A percentile compares a stretch with the other conserved stretches of the same genome.
Conservation (phyloP, 2,797 vertebrate species). For the Neosilurus mollespiculum region DNA sequence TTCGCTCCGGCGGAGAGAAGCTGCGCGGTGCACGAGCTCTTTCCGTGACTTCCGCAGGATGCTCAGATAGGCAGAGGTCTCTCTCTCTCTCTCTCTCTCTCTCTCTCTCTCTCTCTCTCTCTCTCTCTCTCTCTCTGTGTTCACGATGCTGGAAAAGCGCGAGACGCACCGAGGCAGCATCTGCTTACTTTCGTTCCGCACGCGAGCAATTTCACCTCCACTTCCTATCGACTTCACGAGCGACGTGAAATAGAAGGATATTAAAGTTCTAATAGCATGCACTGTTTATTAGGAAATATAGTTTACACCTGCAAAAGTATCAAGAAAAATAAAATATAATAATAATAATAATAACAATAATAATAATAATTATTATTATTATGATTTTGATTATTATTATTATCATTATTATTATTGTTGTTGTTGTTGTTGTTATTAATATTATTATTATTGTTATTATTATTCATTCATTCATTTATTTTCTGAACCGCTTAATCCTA, state of each 20-base stretch:
- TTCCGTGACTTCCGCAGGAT: conserved; percentile 53
- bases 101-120: conserved; percentile 17
- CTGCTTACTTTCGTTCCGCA: conserved; percentile 31
- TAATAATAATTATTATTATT: too few species aligned
- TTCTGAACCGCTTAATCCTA: too few species aligned
- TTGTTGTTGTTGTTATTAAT: too few species aligned
- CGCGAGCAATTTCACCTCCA: background rate
- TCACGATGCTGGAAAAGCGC: conserved; percentile 39
- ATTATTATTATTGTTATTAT: too few species aligned
- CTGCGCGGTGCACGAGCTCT: conserved; percentile 45
- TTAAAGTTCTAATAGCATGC: too few species aligned
- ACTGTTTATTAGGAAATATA: too few species aligned
- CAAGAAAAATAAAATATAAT: background rate
- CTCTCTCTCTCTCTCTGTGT: too few species aligned
- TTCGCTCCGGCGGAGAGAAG: conserved; percentile 40
- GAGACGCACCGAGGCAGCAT: conserved; percentile 47
- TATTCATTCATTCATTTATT: too few species aligned
- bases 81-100: conserved; percentile 12
- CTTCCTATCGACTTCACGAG: background rate
- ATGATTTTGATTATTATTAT: too few species aligned
- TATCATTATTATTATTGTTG: too few species aligned
- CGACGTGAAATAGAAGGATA: too few species aligned
- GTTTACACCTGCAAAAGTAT: background rate
- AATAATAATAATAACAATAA: too few species aligned
- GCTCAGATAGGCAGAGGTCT: conserved; percentile 54